Evolutionary conservation across 1,140 invertebrate species (phyloP), one percentile per base, ranked within the genome.

Genomic region (Aphelinus atriplicis): DNA sequence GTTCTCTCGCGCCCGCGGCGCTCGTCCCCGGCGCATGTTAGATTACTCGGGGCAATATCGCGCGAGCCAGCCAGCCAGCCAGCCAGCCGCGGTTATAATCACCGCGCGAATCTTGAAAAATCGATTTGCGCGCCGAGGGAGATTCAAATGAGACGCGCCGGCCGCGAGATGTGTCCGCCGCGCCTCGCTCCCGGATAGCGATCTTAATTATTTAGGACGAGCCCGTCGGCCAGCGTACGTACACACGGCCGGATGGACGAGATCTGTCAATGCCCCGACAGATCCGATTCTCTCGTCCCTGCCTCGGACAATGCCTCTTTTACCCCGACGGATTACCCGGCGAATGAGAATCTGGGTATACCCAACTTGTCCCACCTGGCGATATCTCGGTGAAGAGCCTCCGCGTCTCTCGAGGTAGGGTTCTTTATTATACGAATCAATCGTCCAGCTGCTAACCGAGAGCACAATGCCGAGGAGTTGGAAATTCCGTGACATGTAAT

Each of bases 61-160:
- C 62, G 3, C 46, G 7, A 0, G 26, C 43, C 26, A 26, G 26
- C 26, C 26, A 26, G 26, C 26, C 26, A 26, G 26, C 26, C 26
- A 26, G 26, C 26, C 26, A 26, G 26, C 26, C 26, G 26, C 26
- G 26, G 26, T 26, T 56, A 65, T 65, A 65, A 72, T 72, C 62
- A n/a, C 48, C 3, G 7, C 2, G 47, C 2, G 62, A 72, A 66
- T 65, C 61, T 72, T 72, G 71, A 72, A 65, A 57, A 65, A 72
- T 72, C 71, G 71, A 72, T 72, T 65, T 57, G 51, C 42, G 62
- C 55, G 62, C 45, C 55, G 45, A 58, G 10, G 2, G 45, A 58
- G 62, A 71, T 1, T 51, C 71, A 9, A 66, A 66, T 66, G 60
- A 73, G 50, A 2, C 51, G 10, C 48, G 55, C 66, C 46, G 42